phyloP scores from a whole-genome alignment of 2,888 invertebrate genomes.

The Cephonodes hylas region DNA sequence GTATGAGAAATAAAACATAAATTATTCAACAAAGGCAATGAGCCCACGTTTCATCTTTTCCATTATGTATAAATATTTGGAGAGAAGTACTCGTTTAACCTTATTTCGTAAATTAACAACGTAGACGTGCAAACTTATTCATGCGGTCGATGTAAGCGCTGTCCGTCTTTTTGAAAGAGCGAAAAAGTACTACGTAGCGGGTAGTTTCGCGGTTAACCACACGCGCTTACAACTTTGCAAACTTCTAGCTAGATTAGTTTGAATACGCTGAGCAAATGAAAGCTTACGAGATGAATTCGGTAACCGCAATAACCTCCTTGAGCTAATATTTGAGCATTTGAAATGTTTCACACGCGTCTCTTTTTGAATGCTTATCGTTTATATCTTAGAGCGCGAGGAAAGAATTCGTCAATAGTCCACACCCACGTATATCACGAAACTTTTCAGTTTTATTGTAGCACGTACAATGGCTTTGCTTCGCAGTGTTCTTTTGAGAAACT shows the following conservation, averaged over 20 bases:
- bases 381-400: no score
- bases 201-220: not conserved
- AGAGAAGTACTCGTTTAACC: conserved; percentile 50
- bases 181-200: not conserved
- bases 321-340: conserved; percentile 25
- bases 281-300: conserved; percentile 28
- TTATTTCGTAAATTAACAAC: conserved; percentile 58
- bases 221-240: conserved; percentile 1
- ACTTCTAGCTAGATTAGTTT: conserved; percentile 14
- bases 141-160: not conserved
- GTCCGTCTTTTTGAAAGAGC: not conserved
- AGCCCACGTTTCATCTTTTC: conserved; percentile 66
- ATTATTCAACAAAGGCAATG: conserved; percentile 69
- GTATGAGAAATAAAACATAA: conserved; percentile 65
- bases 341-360: not conserved
- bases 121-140: conserved; percentile 31
- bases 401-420: not conserved
- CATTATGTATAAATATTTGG: conserved; percentile 62
- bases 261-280: conserved; percentile 27
- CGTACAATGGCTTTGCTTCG: not conserved
- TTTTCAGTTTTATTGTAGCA: not conserved
- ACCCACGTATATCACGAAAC: not conserved
- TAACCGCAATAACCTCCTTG: conserved; percentile 19
- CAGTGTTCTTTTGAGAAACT: conserved; percentile 1
- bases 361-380: not conserved